phyloP scores from a whole-genome alignment of 2,113 vertebrate species.

The Actinemys pallida region DNA sequence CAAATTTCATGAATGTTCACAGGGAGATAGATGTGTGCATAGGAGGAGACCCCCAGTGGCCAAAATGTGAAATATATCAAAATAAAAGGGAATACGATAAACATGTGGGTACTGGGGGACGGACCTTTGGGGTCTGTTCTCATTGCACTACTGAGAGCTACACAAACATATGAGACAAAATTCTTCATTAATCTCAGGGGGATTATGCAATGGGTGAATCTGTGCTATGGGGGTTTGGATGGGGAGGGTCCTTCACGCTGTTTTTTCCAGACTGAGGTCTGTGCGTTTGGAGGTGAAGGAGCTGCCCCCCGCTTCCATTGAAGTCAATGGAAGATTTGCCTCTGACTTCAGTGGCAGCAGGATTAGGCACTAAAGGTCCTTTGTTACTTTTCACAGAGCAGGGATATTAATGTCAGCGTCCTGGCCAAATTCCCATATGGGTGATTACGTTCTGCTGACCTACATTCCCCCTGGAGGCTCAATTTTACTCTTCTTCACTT shows the following conservation, averaged over 20 bases:
- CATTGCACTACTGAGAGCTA: not conserved
- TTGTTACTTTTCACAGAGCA: slow-evolving; percentile 18
- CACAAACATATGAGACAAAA: not conserved
- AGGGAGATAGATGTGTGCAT: accelerated
- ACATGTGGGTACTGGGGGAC: not conserved
- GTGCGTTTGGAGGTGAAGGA: not conserved
- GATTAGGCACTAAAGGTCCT: not conserved
- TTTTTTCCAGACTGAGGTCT: not conserved
- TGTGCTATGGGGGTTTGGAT: not conserved
- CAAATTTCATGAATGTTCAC: not conserved
- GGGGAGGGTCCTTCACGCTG: not conserved
- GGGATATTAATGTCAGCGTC: not conserved
- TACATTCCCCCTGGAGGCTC: slow-evolving; percentile 19
- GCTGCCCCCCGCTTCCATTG: not conserved
- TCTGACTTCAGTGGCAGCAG: not conserved
- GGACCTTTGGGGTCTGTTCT: not conserved
- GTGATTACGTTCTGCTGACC: slow-evolving; percentile 39
- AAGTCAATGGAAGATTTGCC: not conserved
- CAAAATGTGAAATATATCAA: not conserved
- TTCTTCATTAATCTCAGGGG: not conserved
- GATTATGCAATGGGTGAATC: accelerated
- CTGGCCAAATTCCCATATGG: slow-evolving; percentile 27
- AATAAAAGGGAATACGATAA: not conserved
- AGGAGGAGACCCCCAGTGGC: not conserved
- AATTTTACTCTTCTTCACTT: not conserved